Evolutionary conservation across 2,888 invertebrate species (phyloP).

Genomic region (Timema cristinae): DNA sequence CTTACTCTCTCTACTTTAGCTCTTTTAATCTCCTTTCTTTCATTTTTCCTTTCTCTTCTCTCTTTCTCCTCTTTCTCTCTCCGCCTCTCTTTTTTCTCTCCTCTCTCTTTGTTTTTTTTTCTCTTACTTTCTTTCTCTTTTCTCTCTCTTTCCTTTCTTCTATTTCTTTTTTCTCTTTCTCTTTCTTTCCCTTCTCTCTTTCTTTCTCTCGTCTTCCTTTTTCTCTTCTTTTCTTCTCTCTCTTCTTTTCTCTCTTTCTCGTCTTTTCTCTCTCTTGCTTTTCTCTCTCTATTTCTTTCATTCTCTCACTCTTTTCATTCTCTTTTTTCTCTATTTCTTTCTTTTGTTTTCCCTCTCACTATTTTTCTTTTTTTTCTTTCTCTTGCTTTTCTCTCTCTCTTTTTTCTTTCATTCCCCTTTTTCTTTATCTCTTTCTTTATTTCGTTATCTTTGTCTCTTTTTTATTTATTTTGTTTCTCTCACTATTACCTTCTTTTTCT

Average conservation of each 20-base stretch:
- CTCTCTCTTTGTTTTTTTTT: not conserved
- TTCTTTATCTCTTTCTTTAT: too few relatives aligned
- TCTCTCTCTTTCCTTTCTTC: not conserved
- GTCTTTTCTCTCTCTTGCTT: not conserved
- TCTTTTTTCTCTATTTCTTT: not conserved
- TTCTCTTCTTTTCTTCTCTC: not conserved
- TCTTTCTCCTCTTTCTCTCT: constrained; percentile 7
- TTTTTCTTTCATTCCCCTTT: too few relatives aligned
- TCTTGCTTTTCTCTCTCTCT: too few relatives aligned
- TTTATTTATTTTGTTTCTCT: not conserved
- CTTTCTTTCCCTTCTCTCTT: not conserved
- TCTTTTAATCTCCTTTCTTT: not conserved
- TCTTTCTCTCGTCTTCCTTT: not conserved
- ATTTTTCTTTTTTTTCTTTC: too few relatives aligned
- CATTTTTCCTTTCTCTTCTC: not conserved
- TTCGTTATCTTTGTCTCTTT: too few relatives aligned
- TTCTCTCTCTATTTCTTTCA: not conserved
- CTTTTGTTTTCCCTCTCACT: too few relatives aligned
- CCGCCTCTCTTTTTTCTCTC: not conserved
- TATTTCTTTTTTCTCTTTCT: not conserved
- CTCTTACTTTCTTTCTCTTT: not conserved
- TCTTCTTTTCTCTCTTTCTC: not conserved
- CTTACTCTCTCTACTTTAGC: not conserved
- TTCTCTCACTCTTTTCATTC: too few relatives aligned
- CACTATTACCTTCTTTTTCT: too few relatives aligned